Base-by-base conservation (phyloP, 2,888 invertebrate genomes). In the Pachliopta kotzebuea region DNA sequence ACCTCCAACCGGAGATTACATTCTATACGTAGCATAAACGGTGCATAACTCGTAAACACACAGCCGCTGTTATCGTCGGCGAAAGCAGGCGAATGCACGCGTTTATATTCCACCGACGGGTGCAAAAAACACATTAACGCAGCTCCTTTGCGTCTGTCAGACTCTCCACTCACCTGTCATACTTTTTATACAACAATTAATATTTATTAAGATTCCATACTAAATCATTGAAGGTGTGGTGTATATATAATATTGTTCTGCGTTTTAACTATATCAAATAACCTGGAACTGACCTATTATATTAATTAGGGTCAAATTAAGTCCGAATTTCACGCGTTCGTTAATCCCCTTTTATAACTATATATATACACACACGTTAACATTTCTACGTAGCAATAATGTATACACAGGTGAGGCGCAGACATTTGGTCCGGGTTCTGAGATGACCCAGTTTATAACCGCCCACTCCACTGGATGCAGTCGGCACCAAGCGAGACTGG, bases 371-470 rank as follows among this genome's bases (percentile, higher is more conserved):
- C 52, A 18, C n/a, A n/a, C n/a, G 37, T 37, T 37, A 37, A 37
- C 37, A 37, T n/a, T n/a, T n/a, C 49, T 45, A 42, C 57, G 45
- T 23, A 45, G 42, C 24, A 23, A 4, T 31, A 29, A 1, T 23
- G 50, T 52, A 52, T 58, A 59, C 59, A 59, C 59, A 59, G 59
- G 59, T 59, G 59, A 24, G 29, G 59, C 50, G 42, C 31, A 52
- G 29, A 59, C 59, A 31, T 52, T 59, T 45, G 56, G 56, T 45
- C 45, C 42, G 50, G 31, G 21, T 59, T 21, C 50, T 50, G 24
- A 50, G 50, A 26, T 59, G 59, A 59, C 63, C 63, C 68, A 68
- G 62, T 66, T 65, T 68, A 67, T 57, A 62, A 49, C 68, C 66
- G 68, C 67, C 62, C 59, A 37, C 58, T 61, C 53, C 60, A 56